Conservation (phyloP, 1,140 invertebrate species). For the Heliothis subflexa region DNA sequence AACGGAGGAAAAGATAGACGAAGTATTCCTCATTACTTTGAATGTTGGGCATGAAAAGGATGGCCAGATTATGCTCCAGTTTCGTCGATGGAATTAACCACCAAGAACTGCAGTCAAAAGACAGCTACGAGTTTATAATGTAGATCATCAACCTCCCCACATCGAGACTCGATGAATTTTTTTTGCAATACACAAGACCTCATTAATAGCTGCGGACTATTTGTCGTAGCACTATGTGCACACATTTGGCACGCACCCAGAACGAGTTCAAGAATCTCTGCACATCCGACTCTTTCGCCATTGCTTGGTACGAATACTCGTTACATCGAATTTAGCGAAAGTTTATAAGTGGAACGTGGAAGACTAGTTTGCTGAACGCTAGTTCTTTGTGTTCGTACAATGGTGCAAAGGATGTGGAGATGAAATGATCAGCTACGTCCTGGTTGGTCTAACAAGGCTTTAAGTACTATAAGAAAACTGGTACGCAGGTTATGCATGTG, state of each 20-base stretch:
- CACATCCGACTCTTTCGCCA: conserved; percentile 17
- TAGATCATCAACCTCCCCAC: neutral
- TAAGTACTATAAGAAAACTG: conserved; percentile 21
- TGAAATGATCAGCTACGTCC: conserved; percentile 35
- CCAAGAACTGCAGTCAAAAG: too few relatives aligned
- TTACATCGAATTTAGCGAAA: conserved; percentile 1
- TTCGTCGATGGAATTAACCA: too few relatives aligned
- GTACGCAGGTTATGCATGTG: neutral
- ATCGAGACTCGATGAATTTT: neutral
- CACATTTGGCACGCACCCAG: conserved; percentile 34
- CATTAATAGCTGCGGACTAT: conserved; percentile 24
- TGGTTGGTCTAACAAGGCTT: neutral
- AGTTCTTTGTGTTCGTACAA: conserved; percentile 31
- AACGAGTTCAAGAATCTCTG: conserved; percentile 23
- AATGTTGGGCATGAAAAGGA: too few relatives aligned
- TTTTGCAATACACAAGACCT: conserved; percentile 25
- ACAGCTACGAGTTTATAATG: too few relatives aligned
- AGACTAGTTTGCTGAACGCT: conserved; percentile 4
- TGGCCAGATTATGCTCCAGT: too few relatives aligned
- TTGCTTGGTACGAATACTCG: neutral
- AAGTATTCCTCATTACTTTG: too few relatives aligned
- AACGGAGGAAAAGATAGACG: too few relatives aligned
- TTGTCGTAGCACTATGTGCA: conserved; percentile 32
- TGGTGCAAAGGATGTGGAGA: conserved; percentile 21
- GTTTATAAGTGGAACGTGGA: conserved; percentile 7